These are phyloP conservation scores for Karalla daura DNA, from an alignment of 2,797 vertebrate species.

Conservation along the genomic window DNA sequence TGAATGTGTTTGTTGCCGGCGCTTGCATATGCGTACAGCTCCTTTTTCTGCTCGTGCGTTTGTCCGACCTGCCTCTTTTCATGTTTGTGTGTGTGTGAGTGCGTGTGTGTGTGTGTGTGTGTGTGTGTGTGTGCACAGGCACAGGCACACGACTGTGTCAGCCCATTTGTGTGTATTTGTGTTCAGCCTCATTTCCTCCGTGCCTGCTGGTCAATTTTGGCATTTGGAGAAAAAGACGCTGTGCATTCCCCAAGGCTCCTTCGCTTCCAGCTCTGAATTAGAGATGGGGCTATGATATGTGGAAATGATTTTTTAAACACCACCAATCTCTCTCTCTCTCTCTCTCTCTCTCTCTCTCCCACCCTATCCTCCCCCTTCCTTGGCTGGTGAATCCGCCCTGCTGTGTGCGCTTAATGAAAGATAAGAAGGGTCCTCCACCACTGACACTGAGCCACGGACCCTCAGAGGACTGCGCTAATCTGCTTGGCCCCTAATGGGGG, in stretches of 20 bases:
- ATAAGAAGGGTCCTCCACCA: constrained; percentile 99
- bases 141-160: constrained; percentile 1
- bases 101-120: constrained; percentile 18
- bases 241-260: constrained; percentile 88
- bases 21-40: constrained; percentile 31
- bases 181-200: constrained; percentile 78
- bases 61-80: constrained; percentile 46
- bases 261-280: constrained; percentile 94
- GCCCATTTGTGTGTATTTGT: constrained; percentile 52
- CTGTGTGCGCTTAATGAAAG: constrained; percentile 99
- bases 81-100: constrained; percentile 25
- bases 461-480: constrained; percentile 92
- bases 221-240: constrained; percentile 83
- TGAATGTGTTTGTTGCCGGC: constrained; percentile 52
- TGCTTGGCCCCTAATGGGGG: constrained; percentile 99
- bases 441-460: constrained; percentile 92
- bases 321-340: constrained; percentile 89
- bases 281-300: constrained; percentile 97
- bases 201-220: constrained; percentile 80
- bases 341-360: constrained; percentile 20
- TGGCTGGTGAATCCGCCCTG: constrained; percentile 84
- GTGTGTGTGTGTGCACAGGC: constrained; percentile 67
- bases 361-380: constrained; percentile 21
- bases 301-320: constrained; percentile 99
- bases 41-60: constrained; percentile 28